These are phyloP conservation scores for Drosophila tanythrix DNA, from an alignment of 2,888 invertebrate genomes.

Conservation along the genomic window DNA sequence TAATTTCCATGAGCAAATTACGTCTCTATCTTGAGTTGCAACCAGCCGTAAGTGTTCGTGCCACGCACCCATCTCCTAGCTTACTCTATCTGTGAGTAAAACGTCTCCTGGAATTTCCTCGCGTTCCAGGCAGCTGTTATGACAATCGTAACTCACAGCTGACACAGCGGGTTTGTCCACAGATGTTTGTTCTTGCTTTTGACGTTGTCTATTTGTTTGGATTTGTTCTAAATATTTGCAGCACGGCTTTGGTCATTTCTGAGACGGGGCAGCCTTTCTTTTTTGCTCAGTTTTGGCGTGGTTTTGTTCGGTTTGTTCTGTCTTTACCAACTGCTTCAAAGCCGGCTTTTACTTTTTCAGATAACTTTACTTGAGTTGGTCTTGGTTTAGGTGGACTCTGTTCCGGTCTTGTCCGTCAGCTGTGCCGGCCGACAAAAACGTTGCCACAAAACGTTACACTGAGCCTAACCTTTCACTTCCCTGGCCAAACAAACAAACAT, in stretches of 20 bases:
- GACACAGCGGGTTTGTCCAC: constrained; percentile 37
- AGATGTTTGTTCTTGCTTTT: constrained; percentile 10
- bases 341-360: constrained; percentile 53
- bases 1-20: neutral
- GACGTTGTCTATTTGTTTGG: constrained; percentile 26
- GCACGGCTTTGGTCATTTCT: constrained; percentile 46
- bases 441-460: neutral
- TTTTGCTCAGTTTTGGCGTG: constrained; percentile 23
- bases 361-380: constrained; percentile 11
- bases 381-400: constrained; percentile 13
- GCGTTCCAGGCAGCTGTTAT: constrained; percentile 41
- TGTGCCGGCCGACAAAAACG: constrained; percentile 14
- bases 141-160: constrained; percentile 52
- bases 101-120: constrained; percentile 15
- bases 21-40: neutral
- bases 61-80: constrained; percentile 20
- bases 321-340: constrained; percentile 3
- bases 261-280: constrained; percentile 46
- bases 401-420: constrained; percentile 42
- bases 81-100: neutral
- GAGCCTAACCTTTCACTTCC: constrained; percentile 60
- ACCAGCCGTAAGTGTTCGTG: neutral
- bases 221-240: constrained; percentile 67
- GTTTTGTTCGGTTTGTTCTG: constrained; percentile 2
- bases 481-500: constrained; percentile 12